Percentiles rank a stretch among this genome's conserved stretches.
Conservation (phyloP, 2,113 vertebrate species). For the Chunga burmeisteri region DNA sequence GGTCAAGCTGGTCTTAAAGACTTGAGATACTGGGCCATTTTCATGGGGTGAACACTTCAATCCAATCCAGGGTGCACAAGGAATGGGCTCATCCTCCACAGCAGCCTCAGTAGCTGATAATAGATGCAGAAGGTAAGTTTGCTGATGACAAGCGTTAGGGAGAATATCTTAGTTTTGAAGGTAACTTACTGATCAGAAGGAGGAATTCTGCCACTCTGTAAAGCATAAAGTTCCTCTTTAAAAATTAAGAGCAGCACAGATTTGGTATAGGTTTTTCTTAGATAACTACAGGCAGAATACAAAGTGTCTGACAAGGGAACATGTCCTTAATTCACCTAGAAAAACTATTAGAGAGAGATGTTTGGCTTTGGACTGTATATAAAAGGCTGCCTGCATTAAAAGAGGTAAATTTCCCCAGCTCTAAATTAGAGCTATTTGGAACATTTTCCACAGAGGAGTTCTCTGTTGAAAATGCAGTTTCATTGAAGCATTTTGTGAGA, state of each 20-base stretch:
- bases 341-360: conserved; percentile 53
- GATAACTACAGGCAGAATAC: not conserved
- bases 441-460: conserved; percentile 59
- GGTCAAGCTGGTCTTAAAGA: not conserved
- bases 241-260: not conserved
- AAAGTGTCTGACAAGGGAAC: not conserved
- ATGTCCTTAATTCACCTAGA: conserved; percentile 44
- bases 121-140: not conserved
- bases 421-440: conserved; percentile 64
- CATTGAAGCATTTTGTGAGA: conserved; percentile 58
- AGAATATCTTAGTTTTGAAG: not conserved
- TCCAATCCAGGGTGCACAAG: not conserved
- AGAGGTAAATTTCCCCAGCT: conserved; percentile 43
- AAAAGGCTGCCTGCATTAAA: conserved; percentile 56
- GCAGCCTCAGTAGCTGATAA: not conserved
- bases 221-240: not conserved
- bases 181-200: not conserved
- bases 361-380: conserved; percentile 47
- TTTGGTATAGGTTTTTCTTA: not conserved
- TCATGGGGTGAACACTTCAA: not conserved
- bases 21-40: not conserved
- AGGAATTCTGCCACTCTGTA: not conserved
- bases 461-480: conserved; percentile 59
- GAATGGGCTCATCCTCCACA: not conserved
- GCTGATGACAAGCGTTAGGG: not conserved